A percentile compares a stretch with the other conserved stretches of the same genome.
Conservation (phyloP, 2,888 invertebrate species). For the Catotricha subobsoleta region DNA sequence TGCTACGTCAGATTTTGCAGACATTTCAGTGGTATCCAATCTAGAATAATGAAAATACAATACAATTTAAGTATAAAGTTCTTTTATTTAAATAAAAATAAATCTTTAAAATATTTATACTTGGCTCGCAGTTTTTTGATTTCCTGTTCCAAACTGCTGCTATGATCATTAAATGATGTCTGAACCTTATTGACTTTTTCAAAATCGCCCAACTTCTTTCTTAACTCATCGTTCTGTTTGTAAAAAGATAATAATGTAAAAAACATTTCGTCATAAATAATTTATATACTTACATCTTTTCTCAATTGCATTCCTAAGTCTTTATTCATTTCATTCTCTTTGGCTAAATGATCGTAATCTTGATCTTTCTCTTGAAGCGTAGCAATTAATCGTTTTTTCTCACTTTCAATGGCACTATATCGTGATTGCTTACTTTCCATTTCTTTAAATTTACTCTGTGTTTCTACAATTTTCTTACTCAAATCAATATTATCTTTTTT, state of each 20-base stretch:
- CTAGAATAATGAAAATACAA: conserved; percentile 16
- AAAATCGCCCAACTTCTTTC: conserved; percentile 65
- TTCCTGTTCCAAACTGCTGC: conserved; percentile 56
- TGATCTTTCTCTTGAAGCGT: conserved; percentile 55
- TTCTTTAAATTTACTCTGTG: conserved; percentile 22
- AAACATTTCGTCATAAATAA: background rate
- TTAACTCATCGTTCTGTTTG: conserved; percentile 54
- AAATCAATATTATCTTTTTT: conserved; percentile 24
- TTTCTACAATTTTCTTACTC: conserved; percentile 20
- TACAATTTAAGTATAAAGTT: background rate
- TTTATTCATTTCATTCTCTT: conserved; percentile 45
- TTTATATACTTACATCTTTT: conserved; percentile 33
- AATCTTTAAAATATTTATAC: conserved; percentile 18
- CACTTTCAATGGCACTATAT: conserved; percentile 33
- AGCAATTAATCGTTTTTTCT: conserved; percentile 48
- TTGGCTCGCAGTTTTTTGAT: conserved; percentile 47
- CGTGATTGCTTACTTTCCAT: conserved; percentile 22
- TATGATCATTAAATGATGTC: conserved; percentile 57
- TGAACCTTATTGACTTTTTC: conserved; percentile 70
- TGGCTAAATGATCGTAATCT: conserved; percentile 49
- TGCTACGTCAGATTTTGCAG: conserved; percentile 57
- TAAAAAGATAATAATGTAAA: background rate
- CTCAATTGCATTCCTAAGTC: conserved; percentile 57
- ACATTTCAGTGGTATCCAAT: conserved; percentile 47
- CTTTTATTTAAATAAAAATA: background rate